phyloP scores from a whole-genome alignment of 2,797 vertebrate genomes.

The Vireo griseus region DNA sequence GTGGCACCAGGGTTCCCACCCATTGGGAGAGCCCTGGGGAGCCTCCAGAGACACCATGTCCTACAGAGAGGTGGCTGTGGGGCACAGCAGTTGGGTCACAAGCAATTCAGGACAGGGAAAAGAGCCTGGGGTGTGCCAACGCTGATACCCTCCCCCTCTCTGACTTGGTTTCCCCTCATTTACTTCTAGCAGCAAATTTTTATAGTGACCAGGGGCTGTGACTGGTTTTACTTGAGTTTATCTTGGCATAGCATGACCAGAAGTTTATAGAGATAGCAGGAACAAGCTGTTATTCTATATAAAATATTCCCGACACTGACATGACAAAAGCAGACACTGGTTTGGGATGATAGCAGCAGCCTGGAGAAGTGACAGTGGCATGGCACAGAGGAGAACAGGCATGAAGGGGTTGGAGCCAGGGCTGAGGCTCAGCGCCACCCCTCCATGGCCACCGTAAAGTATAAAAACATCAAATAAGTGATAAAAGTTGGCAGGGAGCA shows the following conservation, averaged over 20 bases:
- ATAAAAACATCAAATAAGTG: not conserved
- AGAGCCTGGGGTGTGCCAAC: accelerated
- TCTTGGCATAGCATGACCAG: not conserved
- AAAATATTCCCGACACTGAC: not conserved
- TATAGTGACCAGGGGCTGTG: not conserved
- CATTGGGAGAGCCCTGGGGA: too few species aligned
- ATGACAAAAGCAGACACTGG: not conserved
- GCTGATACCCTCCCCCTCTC: not conserved
- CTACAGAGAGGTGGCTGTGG: not conserved
- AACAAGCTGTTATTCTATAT: slow-evolving; percentile 6
- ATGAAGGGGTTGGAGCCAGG: accelerated
- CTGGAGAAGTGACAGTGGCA: not conserved
- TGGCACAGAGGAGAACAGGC: not conserved
- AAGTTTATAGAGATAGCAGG: not conserved
- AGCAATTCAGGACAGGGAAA: not conserved
- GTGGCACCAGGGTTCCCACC: not conserved
- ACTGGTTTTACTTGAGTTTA: slow-evolving; percentile 23
- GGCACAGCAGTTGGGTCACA: not conserved
- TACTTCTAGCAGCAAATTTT: not conserved
- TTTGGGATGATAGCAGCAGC: slow-evolving; percentile 10
- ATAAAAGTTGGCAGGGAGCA: not conserved
- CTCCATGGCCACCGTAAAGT: not conserved
- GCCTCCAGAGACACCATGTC: not conserved
- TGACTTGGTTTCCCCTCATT: not conserved
- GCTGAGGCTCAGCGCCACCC: accelerated